Conservation (phyloP, 2,797 vertebrate species). For the Cryptoprocta ferox region DNA sequence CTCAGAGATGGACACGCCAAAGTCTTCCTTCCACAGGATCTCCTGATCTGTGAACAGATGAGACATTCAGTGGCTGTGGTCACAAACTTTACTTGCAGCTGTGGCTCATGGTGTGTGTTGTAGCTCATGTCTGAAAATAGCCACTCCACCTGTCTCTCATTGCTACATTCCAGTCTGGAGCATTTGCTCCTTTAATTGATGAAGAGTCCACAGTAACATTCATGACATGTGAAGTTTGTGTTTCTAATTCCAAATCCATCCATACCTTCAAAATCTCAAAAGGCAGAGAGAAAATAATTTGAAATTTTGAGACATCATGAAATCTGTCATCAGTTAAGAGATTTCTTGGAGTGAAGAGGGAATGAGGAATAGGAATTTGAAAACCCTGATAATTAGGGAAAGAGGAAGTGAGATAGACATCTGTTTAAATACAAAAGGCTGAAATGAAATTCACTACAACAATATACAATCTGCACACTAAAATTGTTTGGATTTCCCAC, state of each 20-base stretch:
- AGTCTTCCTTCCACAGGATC: background rate
- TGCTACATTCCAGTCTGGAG: conserved; percentile 4
- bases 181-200: background rate
- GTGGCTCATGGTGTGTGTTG: background rate
- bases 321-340: background rate
- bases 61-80: background rate
- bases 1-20: background rate
- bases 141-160: conserved; percentile 52
- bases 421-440: background rate
- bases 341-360: background rate
- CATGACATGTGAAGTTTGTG: background rate
- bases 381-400: background rate
- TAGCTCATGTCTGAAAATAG: conserved; percentile 45
- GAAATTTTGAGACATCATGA: background rate
- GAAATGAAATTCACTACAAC: background rate
- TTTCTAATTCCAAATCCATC: background rate
- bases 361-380: background rate
- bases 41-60: background rate
- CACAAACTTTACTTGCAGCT: conserved; percentile 38
- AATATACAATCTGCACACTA: background rate
- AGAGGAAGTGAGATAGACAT: background rate
- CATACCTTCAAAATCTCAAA: background rate
- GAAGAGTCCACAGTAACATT: background rate
- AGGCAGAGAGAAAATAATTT: background rate
- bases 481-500: background rate